These are phyloP conservation scores for Varecia variegata DNA, from an alignment of 2,797 vertebrate genomes.

Conservation along the genomic window DNA sequence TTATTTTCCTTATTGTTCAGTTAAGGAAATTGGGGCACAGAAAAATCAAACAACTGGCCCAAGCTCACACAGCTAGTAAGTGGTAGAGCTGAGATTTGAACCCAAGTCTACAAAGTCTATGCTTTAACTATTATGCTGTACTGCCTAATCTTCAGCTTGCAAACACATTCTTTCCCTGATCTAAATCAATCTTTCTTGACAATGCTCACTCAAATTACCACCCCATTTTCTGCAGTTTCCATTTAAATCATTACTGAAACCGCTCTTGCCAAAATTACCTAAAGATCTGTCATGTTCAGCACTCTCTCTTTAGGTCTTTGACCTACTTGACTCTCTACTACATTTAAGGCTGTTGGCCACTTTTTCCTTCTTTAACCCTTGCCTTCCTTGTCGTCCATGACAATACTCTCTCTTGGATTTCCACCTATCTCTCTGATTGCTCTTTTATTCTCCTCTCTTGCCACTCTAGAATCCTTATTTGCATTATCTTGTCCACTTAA, in stretches of 20 bases:
- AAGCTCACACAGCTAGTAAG: not conserved
- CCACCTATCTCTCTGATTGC: not conserved
- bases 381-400: not conserved
- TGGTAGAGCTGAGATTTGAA: not conserved
- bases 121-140: not conserved
- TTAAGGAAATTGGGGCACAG: not conserved
- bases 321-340: not conserved
- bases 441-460: conserved; percentile 40
- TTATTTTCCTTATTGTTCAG: conserved; percentile 8
- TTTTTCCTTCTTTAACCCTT: not conserved
- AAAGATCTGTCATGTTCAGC: not conserved
- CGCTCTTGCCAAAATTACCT: not conserved
- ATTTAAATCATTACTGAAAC: conserved; percentile 12
- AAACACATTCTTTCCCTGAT: not conserved
- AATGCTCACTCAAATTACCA: not conserved
- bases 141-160: not conserved
- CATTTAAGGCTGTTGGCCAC: not conserved
- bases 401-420: not conserved
- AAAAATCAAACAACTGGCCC: conserved; percentile 37
- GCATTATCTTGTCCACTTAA: not conserved
- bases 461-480: not conserved
- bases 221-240: not conserved
- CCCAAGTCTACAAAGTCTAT: not conserved
- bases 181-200: not conserved
- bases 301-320: not conserved